A percentile compares a stretch with the other conserved stretches of the same genome.
phyloP scores from a whole-genome alignment of 2,113 vertebrate genomes.

The Elanus axillaris region DNA sequence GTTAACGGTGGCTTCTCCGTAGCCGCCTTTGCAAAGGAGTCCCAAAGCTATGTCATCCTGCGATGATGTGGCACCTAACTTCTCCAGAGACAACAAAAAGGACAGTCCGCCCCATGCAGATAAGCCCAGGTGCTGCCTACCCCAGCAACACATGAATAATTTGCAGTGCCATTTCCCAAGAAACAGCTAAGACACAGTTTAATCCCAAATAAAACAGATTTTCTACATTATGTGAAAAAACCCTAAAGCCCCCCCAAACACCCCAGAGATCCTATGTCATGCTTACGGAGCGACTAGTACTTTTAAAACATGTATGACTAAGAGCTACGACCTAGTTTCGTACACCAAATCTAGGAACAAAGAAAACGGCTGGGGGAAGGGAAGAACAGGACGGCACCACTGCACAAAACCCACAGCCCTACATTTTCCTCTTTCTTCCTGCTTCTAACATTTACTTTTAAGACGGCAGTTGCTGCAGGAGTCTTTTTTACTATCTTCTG shows the following conservation, averaged over 20 bases:
- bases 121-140: background rate
- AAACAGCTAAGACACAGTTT: background rate
- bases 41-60: background rate
- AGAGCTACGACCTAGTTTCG: background rate
- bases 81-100: background rate
- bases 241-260: fast-evolving
- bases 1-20: background rate
- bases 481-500: background rate
- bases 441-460: background rate
- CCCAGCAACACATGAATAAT: background rate
- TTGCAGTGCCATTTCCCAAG: background rate
- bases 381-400: background rate
- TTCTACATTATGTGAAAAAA: background rate
- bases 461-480: background rate
- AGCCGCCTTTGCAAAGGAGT: background rate
- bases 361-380: background rate
- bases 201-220: background rate
- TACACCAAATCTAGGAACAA: background rate
- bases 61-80: background rate
- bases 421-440: background rate
- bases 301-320: background rate
- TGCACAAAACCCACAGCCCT: background rate
- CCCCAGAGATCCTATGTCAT: background rate
- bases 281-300: background rate
- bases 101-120: background rate